phyloP scores from a whole-genome alignment of 2,888 invertebrate species.

The Eucera pruinosa region DNA sequence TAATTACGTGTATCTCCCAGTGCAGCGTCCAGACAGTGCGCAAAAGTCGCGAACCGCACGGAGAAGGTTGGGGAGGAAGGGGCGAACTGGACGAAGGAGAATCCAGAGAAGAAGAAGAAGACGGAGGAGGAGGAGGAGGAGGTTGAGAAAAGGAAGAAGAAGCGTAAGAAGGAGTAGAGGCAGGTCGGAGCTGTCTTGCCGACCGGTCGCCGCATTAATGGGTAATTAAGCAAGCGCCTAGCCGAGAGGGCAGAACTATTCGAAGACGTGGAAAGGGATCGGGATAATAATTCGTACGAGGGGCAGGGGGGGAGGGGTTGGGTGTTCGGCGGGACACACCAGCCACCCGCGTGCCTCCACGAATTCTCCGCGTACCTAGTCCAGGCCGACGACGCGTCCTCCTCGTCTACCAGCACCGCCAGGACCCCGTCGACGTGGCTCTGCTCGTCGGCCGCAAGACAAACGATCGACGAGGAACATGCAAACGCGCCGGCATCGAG shows the following conservation, averaged over 20 bases:
- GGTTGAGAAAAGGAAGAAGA: neutral
- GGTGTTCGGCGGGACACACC: conserved; percentile 37
- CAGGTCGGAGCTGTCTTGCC: conserved; percentile 16
- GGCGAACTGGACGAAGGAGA: neutral
- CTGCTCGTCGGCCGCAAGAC: conserved; percentile 67
- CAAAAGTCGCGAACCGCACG: conserved; percentile 8
- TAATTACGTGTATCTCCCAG: conserved; percentile 60
- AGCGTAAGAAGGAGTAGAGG: neutral
- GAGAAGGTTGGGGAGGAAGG: neutral
- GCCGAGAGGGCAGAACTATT: conserved; percentile 63
- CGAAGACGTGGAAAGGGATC: conserved; percentile 56
- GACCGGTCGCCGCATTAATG: conserved; percentile 60
- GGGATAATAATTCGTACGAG: conserved; percentile 69
- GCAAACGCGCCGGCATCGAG: conserved; percentile 72
- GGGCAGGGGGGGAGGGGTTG: conserved; percentile 4
- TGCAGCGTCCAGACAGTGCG: conserved; percentile 2
- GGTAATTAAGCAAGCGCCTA: conserved; percentile 66
- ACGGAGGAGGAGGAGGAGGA: too few species aligned
- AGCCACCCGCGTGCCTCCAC: conserved; percentile 63
- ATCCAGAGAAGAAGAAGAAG: neutral
- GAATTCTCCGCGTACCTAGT: conserved; percentile 70
- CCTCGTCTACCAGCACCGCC: conserved; percentile 36
- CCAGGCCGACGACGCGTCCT: conserved; percentile 20
- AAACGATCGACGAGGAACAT: conserved; percentile 74
- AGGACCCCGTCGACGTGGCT: conserved; percentile 53